phyloP scores from a whole-genome alignment of 2,113 vertebrate species.

The Nothoprocta pentlandii region DNA sequence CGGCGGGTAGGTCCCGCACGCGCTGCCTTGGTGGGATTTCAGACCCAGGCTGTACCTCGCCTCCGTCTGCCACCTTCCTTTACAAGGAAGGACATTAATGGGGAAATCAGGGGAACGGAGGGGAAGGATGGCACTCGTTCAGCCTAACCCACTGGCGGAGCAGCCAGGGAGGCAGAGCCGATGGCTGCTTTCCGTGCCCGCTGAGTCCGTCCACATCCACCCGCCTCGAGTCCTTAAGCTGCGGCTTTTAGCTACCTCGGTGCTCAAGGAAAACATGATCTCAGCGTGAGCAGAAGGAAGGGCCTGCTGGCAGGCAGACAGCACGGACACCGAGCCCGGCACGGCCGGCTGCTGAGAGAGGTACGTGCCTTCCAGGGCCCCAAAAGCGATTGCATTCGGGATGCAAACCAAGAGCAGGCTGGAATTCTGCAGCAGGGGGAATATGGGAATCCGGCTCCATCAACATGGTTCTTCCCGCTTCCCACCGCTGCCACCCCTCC shows the following conservation, averaged over 20 bases:
- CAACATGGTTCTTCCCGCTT: neutral
- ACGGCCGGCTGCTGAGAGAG: constrained; percentile 66
- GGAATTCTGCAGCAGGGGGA: constrained; percentile 41
- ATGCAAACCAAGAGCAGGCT: constrained; percentile 43
- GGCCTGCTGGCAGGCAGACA: constrained; percentile 46
- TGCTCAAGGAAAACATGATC: constrained; percentile 30
- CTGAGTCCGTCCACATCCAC: constrained; percentile 30
- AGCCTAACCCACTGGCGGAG: constrained; percentile 40
- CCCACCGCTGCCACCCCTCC: neutral
- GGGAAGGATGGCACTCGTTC: constrained; percentile 22
- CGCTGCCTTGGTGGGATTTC: neutral
- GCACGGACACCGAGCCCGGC: constrained; percentile 37
- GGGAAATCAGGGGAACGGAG: neutral
- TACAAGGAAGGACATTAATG: neutral
- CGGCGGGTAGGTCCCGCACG: neutral
- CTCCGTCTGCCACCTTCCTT: neutral
- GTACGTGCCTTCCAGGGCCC: constrained; percentile 56
- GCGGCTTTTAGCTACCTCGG: constrained; percentile 29
- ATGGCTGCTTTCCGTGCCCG: constrained; percentile 23
- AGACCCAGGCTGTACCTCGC: neutral
- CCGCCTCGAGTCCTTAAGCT: constrained; percentile 32
- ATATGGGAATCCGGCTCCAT: constrained; percentile 40
- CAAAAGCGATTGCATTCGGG: constrained; percentile 10
- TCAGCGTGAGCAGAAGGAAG: constrained; percentile 63
- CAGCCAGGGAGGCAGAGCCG: constrained; percentile 47